Percentiles rank a stretch among this genome's conserved stretches.
These are phyloP conservation scores for Flabesymbios commensalis DNA, from an alignment of 2,888 invertebrate species.

Conservation along the genomic window DNA sequence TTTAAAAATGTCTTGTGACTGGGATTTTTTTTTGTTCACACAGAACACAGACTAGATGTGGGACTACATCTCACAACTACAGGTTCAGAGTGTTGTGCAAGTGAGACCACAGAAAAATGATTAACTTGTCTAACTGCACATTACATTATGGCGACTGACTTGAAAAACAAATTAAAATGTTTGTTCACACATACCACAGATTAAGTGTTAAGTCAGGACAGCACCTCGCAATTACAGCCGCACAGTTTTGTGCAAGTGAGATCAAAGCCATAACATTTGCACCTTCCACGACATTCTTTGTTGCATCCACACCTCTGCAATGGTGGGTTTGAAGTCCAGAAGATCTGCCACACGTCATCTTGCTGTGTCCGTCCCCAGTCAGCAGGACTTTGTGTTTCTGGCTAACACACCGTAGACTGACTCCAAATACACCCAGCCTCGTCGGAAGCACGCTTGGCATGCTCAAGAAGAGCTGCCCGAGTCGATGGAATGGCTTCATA, in stretches of 20 bases:
- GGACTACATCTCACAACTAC: no score
- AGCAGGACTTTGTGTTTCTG: background rate
- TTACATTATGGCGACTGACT: no score
- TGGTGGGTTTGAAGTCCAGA: background rate
- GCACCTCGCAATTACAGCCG: no score
- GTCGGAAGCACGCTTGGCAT: conserved; percentile 30
- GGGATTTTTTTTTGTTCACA: no score
- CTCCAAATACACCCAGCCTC: conserved; percentile 29
- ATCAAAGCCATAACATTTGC: background rate
- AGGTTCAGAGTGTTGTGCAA: no score
- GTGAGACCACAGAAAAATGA: no score
- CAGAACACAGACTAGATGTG: no score
- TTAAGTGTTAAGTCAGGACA: no score
- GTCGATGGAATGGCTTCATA: conserved; percentile 29
- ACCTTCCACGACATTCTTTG: background rate
- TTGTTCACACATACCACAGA: no score
- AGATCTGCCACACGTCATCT: background rate
- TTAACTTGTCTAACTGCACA: no score
- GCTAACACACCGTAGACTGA: background rate
- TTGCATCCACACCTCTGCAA: conserved; percentile 1
- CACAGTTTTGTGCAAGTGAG: background rate
- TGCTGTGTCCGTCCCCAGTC: background rate
- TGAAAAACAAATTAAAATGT: no score
- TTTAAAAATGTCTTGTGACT: no score
- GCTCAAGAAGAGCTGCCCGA: conserved; percentile 16